phyloP scores from a whole-genome alignment of 2,888 invertebrate genomes.

The Cyclophora punctaria region DNA sequence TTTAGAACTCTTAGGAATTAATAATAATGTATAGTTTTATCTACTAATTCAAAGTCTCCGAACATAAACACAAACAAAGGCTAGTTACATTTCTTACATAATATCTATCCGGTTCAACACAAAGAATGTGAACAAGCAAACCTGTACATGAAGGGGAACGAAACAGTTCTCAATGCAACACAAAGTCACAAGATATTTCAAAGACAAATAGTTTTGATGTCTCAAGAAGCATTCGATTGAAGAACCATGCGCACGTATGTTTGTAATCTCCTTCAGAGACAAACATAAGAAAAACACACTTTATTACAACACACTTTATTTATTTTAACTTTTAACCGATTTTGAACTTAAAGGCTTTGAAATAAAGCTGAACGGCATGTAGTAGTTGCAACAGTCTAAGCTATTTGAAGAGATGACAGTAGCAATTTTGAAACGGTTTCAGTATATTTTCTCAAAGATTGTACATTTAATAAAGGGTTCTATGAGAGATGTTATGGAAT shows the following conservation, averaged over 20 bases:
- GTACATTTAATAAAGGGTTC: neutral
- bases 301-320: conserved; percentile 35
- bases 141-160: conserved; percentile 42
- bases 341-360: conserved; percentile 18
- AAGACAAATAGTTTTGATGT: conserved; percentile 68
- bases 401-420: conserved; percentile 35
- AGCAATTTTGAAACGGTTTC: conserved; percentile 34
- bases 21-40: neutral
- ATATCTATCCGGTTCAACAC: neutral
- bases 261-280: conserved; percentile 66
- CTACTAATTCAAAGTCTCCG: neutral
- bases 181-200: conserved; percentile 61
- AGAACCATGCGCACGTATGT: conserved; percentile 55
- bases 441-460: conserved; percentile 24
- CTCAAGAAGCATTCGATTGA: conserved; percentile 50
- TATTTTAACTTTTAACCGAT: conserved; percentile 8
- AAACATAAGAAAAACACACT: conserved; percentile 67
- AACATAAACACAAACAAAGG: neutral
- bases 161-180: conserved; percentile 39
- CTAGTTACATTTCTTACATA: neutral
- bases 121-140: conserved; percentile 20
- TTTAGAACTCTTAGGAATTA: too few relatives aligned
- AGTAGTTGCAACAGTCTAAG: neutral
- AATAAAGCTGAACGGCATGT: neutral
- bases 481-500: neutral